Evolutionary conservation across 2,797 vertebrate genomes (phyloP).

Genomic region (Neostethus bicornis): DNA sequence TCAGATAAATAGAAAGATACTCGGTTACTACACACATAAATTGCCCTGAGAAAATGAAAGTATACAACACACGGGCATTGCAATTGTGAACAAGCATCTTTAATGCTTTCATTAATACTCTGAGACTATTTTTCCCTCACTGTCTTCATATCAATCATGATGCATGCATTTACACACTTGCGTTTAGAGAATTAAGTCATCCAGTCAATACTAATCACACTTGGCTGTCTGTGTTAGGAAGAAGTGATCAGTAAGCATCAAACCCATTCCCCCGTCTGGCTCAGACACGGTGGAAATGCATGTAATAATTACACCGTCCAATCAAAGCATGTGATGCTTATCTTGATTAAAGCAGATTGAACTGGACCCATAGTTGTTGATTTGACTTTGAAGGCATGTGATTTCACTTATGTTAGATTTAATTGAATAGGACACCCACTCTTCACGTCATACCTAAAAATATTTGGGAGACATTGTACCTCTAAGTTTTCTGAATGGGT

Average conservation of each 20-base stretch:
- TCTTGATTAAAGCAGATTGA: constrained; percentile 68
- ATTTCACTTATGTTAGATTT: constrained; percentile 44
- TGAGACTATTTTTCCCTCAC: constrained; percentile 11
- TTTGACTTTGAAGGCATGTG: constrained; percentile 57
- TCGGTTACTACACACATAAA: constrained; percentile 31
- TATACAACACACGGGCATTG: background rate
- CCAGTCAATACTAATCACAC: constrained; percentile 50
- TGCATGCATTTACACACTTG: constrained; percentile 43
- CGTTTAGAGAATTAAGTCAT: constrained; percentile 47
- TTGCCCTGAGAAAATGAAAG: constrained; percentile 20
- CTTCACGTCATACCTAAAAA: constrained; percentile 37
- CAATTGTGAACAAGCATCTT: background rate
- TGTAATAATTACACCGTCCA: constrained; percentile 62
- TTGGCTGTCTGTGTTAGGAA: constrained; percentile 53
- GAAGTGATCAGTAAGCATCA: constrained; percentile 41
- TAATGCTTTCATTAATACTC: constrained; percentile 24
- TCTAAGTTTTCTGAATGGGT: constrained; percentile 26
- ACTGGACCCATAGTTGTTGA: constrained; percentile 54
- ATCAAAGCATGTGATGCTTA: constrained; percentile 61
- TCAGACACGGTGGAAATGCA: constrained; percentile 47
- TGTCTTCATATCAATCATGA: constrained; percentile 15
- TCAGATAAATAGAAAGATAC: constrained; percentile 36
- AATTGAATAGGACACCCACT: constrained; percentile 44
- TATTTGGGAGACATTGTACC: constrained; percentile 23
- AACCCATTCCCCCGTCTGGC: constrained; percentile 42